Evolutionary conservation across 2,888 invertebrate species (phyloP).

Genomic region (Acrocyrtus sp.): DNA sequence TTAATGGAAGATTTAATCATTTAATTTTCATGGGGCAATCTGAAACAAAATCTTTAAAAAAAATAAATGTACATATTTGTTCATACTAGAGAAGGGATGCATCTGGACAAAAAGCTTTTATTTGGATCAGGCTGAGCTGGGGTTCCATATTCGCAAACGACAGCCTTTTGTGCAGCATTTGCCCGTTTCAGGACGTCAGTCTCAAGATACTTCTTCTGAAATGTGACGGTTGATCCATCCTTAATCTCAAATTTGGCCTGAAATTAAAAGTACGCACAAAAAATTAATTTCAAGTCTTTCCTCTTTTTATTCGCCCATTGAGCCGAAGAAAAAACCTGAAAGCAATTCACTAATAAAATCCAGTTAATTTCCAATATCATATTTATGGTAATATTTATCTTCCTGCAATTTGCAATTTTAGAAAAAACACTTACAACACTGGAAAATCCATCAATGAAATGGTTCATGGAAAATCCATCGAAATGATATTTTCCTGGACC

Average conservation of each 20-base stretch:
- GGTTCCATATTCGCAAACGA: slow-evolving; percentile 61
- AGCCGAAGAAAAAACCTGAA: not conserved
- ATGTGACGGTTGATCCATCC: slow-evolving; percentile 64
- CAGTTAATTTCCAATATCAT: too few species aligned
- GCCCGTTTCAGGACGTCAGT: slow-evolving; percentile 58
- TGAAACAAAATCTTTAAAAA: not conserved
- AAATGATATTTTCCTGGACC: slow-evolving; percentile 69
- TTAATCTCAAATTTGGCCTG: slow-evolving; percentile 65
- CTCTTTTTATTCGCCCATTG: not conserved
- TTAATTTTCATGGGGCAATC: not conserved
- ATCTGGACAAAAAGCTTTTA: slow-evolving; percentile 39
- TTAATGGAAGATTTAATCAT: not conserved
- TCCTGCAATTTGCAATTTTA: too few species aligned
- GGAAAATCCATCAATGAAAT: slow-evolving; percentile 69
- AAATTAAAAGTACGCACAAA: not conserved
- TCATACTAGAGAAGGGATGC: slow-evolving; percentile 29
- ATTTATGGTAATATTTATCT: too few species aligned
- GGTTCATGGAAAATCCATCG: slow-evolving; percentile 66
- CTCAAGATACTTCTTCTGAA: slow-evolving; percentile 58
- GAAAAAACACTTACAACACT: slow-evolving; percentile 65
- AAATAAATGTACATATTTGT: not conserved
- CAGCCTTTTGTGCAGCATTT: slow-evolving; percentile 52
- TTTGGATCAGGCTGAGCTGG: slow-evolving; percentile 40
- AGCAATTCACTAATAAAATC: too few species aligned
- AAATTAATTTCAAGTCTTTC: not conserved